These are phyloP conservation scores for Numenius arquata DNA, from an alignment of 2,113 vertebrate species.

Conservation along the genomic window DNA sequence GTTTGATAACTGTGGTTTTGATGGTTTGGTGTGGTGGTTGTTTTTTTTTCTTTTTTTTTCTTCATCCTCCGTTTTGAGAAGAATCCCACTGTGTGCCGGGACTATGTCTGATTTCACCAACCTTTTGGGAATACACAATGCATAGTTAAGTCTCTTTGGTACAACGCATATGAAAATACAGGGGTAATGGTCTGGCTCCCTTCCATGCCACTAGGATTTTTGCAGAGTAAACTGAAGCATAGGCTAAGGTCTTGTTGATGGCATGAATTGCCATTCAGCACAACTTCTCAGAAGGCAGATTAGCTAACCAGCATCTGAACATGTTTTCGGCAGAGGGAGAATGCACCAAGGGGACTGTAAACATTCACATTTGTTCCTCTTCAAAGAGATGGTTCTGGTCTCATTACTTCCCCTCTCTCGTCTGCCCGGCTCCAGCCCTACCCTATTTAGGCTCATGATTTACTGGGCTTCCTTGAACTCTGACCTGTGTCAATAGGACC, in stretches of 20 bases:
- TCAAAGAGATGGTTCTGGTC: conserved; percentile 46
- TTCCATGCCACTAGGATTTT: not conserved
- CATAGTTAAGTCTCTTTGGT: not conserved
- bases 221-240: not conserved
- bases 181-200: not conserved
- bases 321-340: conserved; percentile 19
- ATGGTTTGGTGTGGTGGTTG: not conserved
- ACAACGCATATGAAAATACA: not conserved
- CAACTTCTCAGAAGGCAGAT: conserved; percentile 23
- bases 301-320: conserved; percentile 9
- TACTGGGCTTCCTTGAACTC: conserved; percentile 67
- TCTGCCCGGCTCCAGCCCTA: not conserved
- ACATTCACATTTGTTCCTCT: conserved; percentile 56
- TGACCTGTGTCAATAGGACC: conserved; percentile 34
- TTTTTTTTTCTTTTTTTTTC: not conserved
- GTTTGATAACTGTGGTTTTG: not conserved
- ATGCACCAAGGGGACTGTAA: conserved; percentile 21
- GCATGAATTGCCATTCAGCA: not conserved
- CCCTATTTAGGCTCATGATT: conserved; percentile 56
- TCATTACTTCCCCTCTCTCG: conserved; percentile 25
- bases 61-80: not conserved
- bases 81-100: not conserved
- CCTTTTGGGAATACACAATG: not conserved
- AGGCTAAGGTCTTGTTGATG: not conserved
- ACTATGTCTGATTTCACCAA: not conserved